Conservation (phyloP, 2,888 invertebrate genomes). For the Sinopyrophorus schimmeli region DNA sequence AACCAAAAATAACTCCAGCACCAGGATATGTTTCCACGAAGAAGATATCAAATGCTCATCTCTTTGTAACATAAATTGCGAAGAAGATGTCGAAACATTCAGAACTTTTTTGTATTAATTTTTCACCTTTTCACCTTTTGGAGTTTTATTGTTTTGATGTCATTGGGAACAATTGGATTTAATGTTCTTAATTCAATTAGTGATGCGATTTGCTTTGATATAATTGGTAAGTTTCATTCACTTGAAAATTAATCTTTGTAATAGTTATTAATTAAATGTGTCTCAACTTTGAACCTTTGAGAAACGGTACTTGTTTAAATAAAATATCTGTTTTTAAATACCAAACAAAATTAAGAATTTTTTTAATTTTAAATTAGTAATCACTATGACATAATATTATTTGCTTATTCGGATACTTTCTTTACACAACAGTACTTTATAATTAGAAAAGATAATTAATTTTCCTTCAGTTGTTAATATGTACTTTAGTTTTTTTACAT, state of each 20-base stretch:
- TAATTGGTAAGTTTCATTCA: slow-evolving; percentile 75
- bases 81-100: slow-evolving; percentile 44
- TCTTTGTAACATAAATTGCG: slow-evolving; percentile 42
- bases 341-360: neutral
- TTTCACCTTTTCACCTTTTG: slow-evolving; percentile 70
- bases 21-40: slow-evolving; percentile 10
- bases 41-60: slow-evolving; percentile 9
- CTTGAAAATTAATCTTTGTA: no score
- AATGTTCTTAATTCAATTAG: slow-evolving; percentile 86
- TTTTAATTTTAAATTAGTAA: slow-evolving; percentile 7
- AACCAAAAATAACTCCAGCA: neutral
- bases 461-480: no score
- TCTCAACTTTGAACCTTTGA: no score
- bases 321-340: no score
- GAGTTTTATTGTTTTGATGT: slow-evolving; percentile 72
- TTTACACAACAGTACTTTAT: no score
- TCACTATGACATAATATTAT: neutral
- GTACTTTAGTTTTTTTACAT: no score
- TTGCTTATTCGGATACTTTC: no score
- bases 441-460: no score
- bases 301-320: no score
- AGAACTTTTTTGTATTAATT: slow-evolving; percentile 60
- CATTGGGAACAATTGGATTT: slow-evolving; percentile 75
- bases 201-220: slow-evolving; percentile 89
- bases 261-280: no score